phyloP scores from a whole-genome alignment of 2,797 vertebrate genomes.

The Strix occidentalis region DNA sequence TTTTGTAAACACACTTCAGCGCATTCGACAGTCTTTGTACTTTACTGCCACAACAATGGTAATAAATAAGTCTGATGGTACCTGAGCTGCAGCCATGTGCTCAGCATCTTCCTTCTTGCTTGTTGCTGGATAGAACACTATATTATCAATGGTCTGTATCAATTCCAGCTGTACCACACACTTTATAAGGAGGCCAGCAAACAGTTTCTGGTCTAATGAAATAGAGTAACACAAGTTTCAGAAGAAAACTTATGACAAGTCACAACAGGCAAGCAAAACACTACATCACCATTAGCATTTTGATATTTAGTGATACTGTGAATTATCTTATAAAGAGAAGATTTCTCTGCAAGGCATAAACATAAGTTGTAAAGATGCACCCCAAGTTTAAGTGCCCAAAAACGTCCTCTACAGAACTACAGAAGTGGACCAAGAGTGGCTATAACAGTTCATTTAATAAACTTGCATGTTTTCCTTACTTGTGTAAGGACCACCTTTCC shows the following conservation, averaged over 20 bases:
- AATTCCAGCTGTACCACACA: slow-evolving; percentile 96
- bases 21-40: background rate
- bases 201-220: slow-evolving; percentile 90
- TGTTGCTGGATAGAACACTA: slow-evolving; percentile 94
- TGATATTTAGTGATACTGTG: background rate
- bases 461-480: slow-evolving; percentile 77
- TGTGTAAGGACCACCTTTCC: slow-evolving; percentile 87
- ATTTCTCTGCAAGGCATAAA: background rate
- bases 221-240: slow-evolving; percentile 16
- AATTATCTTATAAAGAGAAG: background rate
- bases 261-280: background rate
- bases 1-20: background rate
- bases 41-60: background rate
- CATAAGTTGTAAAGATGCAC: background rate
- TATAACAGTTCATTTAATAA: background rate
- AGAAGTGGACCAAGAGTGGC: background rate
- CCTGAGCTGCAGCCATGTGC: slow-evolving; percentile 96
- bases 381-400: background rate
- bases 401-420: background rate
- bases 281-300: background rate
- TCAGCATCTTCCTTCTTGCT: slow-evolving; percentile 98
- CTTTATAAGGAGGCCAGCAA: slow-evolving; percentile 95
- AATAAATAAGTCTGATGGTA: slow-evolving; percentile 32
- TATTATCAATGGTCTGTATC: slow-evolving; percentile 98
- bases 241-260: background rate